Evolutionary conservation across 2,113 vertebrate genomes (phyloP).

Genomic region (Pyxicephalus adspersus): DNA sequence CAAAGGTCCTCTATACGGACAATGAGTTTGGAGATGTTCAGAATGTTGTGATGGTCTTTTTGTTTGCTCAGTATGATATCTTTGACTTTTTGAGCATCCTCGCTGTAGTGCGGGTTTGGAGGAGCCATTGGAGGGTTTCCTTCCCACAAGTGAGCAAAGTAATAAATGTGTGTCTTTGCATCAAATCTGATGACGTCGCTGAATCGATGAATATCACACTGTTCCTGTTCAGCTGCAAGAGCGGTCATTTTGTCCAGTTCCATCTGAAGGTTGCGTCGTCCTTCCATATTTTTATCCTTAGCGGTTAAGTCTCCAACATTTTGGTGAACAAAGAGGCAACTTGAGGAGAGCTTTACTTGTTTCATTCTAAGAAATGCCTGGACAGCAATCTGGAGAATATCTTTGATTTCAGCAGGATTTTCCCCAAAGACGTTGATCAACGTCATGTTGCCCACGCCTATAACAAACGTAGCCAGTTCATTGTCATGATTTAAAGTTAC

Average conservation of each 20-base stretch:
- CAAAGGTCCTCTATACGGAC: constrained; percentile 62
- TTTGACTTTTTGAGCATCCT: constrained; percentile 66
- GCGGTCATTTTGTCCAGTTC: constrained; percentile 67
- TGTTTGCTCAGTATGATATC: constrained; percentile 61
- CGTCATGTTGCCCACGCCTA: constrained; percentile 70
- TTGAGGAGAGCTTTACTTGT: constrained; percentile 64
- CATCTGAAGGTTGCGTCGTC: constrained; percentile 60
- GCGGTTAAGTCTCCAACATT: constrained; percentile 67
- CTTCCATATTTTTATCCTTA: constrained; percentile 68
- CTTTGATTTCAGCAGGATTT: constrained; percentile 70
- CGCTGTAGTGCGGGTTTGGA: constrained; percentile 69
- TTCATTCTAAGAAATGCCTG: constrained; percentile 75
- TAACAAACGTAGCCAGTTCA: constrained; percentile 72
- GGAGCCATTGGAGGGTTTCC: constrained; percentile 71
- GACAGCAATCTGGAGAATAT: constrained; percentile 66
- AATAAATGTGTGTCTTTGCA: constrained; percentile 65
- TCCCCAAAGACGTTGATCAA: constrained; percentile 73
- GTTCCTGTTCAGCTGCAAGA: constrained; percentile 65
- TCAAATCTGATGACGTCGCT: constrained; percentile 66
- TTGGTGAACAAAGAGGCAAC: constrained; percentile 74
- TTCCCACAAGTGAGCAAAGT: constrained; percentile 70
- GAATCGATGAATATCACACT: constrained; percentile 59
- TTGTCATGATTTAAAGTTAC: constrained; percentile 66
- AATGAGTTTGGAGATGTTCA: constrained; percentile 62
- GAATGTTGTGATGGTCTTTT: not conserved